These are phyloP conservation scores for Nanorana parkeri DNA, from an alignment of 2,113 vertebrate genomes.

Conservation along the genomic window DNA sequence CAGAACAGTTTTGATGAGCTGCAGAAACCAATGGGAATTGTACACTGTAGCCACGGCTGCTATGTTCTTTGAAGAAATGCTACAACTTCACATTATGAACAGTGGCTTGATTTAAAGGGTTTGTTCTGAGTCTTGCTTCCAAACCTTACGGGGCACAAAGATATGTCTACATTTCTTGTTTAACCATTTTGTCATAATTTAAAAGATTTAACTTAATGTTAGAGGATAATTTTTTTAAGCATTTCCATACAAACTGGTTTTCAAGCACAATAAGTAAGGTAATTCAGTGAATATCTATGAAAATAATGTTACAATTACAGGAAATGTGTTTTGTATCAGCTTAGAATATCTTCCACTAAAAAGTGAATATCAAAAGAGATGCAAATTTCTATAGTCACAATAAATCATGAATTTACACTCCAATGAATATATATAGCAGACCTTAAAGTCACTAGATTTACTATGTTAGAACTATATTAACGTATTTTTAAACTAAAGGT, in stretches of 20 bases:
- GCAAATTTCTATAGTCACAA: too few species aligned
- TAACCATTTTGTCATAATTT: conserved; percentile 7
- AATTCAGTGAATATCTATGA: conserved; percentile 46
- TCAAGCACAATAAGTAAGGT: conserved; percentile 21
- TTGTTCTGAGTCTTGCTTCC: conserved; percentile 47
- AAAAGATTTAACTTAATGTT: conserved; percentile 37
- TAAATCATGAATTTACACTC: too few species aligned
- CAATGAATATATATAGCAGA: too few species aligned
- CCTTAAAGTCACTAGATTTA: too few species aligned
- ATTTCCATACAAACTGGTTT: conserved; percentile 15
- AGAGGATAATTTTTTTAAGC: conserved; percentile 3
- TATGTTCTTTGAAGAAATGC: conserved; percentile 1
- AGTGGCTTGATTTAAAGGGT: conserved; percentile 48
- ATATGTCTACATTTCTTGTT: conserved; percentile 41
- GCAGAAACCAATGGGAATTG: conserved; percentile 33
- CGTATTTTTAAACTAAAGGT: too few species aligned
- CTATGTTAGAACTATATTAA: too few species aligned
- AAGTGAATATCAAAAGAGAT: too few species aligned
- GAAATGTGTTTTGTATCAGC: too few species aligned
- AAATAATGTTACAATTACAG: background rate
- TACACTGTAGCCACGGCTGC: conserved; percentile 15
- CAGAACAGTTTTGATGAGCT: conserved; percentile 55
- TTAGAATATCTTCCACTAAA: too few species aligned
- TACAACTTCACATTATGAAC: conserved; percentile 5
- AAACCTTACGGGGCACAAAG: conserved; percentile 38